Evolutionary conservation across 2,888 invertebrate species (phyloP).

Genomic region (Iselma pallidipennis): DNA sequence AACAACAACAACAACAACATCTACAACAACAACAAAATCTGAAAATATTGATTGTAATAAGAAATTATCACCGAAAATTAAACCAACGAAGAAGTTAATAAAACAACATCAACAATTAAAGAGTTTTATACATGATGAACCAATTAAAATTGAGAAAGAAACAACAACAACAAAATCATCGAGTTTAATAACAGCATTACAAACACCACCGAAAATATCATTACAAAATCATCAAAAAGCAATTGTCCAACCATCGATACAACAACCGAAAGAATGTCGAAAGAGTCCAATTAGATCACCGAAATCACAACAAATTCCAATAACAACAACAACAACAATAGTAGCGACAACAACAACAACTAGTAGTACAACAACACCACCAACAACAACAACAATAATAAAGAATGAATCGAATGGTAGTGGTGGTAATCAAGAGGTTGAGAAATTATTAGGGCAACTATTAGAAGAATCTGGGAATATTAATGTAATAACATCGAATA

Average conservation of each 20-base stretch:
- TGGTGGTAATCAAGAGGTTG: slow-evolving; percentile 47
- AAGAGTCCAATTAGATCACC: slow-evolving; percentile 23
- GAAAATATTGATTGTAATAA: slow-evolving; percentile 34
- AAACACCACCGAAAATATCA: slow-evolving; percentile 43
- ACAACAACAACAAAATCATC: slow-evolving; percentile 34
- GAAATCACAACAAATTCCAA: slow-evolving; percentile 8
- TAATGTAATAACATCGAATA: slow-evolving; percentile 35
- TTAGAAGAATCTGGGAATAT: slow-evolving; percentile 47
- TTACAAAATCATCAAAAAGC: slow-evolving; percentile 42
- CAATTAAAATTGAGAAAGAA: slow-evolving; percentile 31
- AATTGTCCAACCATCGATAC: slow-evolving; percentile 49
- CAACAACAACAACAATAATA: slow-evolving; percentile 25
- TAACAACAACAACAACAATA: slow-evolving; percentile 31
- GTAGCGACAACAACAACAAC: slow-evolving; percentile 25
- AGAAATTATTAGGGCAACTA: slow-evolving; percentile 51
- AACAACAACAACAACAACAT: slow-evolving; percentile 10
- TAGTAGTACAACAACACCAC: slow-evolving; percentile 26
- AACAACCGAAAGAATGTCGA: slow-evolving; percentile 27
- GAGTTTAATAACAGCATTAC: slow-evolving; percentile 41
- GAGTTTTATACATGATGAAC: slow-evolving; percentile 35
- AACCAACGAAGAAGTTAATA: slow-evolving; percentile 47
- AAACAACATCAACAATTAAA: slow-evolving; percentile 33
- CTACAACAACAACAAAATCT: slow-evolving; percentile 34
- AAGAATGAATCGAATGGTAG: slow-evolving; percentile 30
- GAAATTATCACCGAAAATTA: slow-evolving; percentile 52